Conservation (phyloP, 2,113 vertebrate genomes). For the Tachysurus vachellii region DNA sequence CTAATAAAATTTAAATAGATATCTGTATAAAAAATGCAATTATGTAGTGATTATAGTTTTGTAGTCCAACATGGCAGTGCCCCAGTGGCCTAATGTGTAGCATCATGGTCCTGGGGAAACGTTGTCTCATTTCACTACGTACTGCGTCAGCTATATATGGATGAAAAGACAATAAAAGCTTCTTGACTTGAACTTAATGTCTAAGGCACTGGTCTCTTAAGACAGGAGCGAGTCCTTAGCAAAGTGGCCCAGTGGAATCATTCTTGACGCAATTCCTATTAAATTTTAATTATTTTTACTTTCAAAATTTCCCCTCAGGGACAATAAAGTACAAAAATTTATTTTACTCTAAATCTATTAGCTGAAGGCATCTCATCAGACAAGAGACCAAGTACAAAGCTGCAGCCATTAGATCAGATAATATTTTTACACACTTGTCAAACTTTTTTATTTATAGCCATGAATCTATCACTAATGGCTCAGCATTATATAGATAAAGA, state of each 20-base stretch:
- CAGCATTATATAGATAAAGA: background rate
- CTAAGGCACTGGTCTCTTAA: slow-evolving; percentile 78
- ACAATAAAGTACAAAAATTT: background rate
- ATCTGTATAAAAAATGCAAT: no score
- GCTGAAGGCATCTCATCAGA: background rate
- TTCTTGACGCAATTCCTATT: slow-evolving; percentile 52
- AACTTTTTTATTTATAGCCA: background rate
- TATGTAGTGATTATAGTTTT: no score
- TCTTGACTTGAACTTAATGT: slow-evolving; percentile 66
- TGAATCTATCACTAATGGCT: background rate
- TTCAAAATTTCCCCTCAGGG: no score
- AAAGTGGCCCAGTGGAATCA: slow-evolving; percentile 53
- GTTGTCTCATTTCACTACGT: no score
- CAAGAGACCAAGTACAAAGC: background rate
- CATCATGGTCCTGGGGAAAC: no score
- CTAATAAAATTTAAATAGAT: no score
- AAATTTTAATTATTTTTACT: no score
- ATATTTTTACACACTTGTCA: background rate
- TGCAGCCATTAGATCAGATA: background rate
- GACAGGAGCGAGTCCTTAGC: slow-evolving; percentile 32
- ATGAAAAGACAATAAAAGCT: no score
- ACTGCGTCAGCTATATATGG: no score
- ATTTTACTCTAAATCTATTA: background rate
- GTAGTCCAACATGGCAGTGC: no score
- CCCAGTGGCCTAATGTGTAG: no score